Evolutionary conservation across 2,797 vertebrate genomes (phyloP), one percentile per base, ranked within the genome.

Genomic region (Macropodus opercularis): DNA sequence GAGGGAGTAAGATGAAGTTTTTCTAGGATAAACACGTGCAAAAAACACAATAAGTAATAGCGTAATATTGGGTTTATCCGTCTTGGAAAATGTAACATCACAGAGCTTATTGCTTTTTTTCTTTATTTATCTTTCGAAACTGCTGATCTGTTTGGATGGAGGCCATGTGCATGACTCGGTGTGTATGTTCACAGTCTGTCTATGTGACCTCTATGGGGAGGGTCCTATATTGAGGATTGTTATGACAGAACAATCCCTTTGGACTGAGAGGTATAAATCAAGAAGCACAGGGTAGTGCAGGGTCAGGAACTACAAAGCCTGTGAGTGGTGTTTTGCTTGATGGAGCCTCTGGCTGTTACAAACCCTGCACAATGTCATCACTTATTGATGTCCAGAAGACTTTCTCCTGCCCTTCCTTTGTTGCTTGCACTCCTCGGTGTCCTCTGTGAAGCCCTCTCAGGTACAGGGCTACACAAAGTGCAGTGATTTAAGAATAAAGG

Each of bases 331-430:
- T 17, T 57, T 18, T 34, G 9, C 27, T 42, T 52, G 55, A 70
- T 79, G 44, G 50, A 48, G 46, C 24, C 26, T 39, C 12, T 56
- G 24, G 19, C n/a, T 51, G 38, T 36, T 63, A n/a, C 7, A 46
- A 36, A 58, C 43, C 39, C 24, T 49, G 8, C 51, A 55, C 26
- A 49, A 6, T 41, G 14, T 51, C 63, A 72, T 77, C 75, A 64
- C 46, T 75, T 80, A 75, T 62, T 68, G 50, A 80, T 68, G 39
- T 18, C 44, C n/a, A 40, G 21, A 55, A 35, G 39, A 61, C 26
- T 23, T 49, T 42, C 53, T 51, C 17, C n/a, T 59, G 63, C 38
- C 17, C 56, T 54, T 46, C 38, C 23, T 43, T 58, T 72, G 48
- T 41, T 35, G 39, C 24, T 43, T 52, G 31, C 22, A n/a, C 29